These are phyloP conservation scores for Pyxicephalus adspersus DNA, from an alignment of 2,113 vertebrate species.

Conservation along the genomic window DNA sequence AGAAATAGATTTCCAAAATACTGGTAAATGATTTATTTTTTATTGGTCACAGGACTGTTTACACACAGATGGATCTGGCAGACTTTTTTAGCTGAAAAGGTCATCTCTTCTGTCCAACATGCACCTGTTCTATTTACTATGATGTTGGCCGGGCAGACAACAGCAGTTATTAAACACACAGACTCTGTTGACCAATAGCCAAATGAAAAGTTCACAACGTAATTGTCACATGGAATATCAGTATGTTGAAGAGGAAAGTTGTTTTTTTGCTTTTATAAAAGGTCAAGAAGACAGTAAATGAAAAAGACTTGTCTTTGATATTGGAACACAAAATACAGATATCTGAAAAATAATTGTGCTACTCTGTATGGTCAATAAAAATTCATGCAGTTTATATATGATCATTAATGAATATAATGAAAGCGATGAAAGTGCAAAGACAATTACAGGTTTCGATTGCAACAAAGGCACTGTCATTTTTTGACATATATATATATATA, in stretches of 20 bases:
- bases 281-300: constrained; percentile 36
- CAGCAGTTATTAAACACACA: background rate
- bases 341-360: background rate
- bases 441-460: too few relatives aligned
- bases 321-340: background rate
- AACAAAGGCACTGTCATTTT: too few relatives aligned
- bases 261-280: constrained; percentile 35
- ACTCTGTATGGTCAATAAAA: background rate
- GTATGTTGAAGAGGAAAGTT: constrained; percentile 1
- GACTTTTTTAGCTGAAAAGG: constrained; percentile 29
- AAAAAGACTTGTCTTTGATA: background rate
- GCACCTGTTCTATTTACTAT: constrained; percentile 4
- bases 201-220: constrained; percentile 46
- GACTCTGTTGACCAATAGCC: constrained; percentile 28
- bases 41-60: background rate
- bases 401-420: too few relatives aligned
- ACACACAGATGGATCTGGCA: background rate
- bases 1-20: background rate
- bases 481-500: too few relatives aligned
- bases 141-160: background rate
- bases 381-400: too few relatives aligned
- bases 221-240: constrained; percentile 42
- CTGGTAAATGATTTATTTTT: background rate
- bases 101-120: constrained; percentile 14
- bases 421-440: too few relatives aligned